Conservation (phyloP, 2,888 invertebrate species). For the Bimastos eiseni region DNA sequence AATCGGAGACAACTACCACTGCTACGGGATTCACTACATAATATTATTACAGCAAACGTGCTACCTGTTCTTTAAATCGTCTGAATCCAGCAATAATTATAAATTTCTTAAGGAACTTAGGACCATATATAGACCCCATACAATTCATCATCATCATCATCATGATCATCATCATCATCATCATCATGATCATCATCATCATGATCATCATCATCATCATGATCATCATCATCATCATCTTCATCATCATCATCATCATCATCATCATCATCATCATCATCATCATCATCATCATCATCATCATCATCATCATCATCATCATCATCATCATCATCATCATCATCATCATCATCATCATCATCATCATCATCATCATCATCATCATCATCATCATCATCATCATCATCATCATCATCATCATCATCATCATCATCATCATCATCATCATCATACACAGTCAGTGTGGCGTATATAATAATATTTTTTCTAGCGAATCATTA, state of each 20-base stretch:
- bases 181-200: slow-evolving; percentile 3
- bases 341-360: slow-evolving; percentile 27
- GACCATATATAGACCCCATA: too few relatives aligned
- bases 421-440: slow-evolving; percentile 31
- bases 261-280: slow-evolving; percentile 24
- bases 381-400: slow-evolving; percentile 20
- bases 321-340: slow-evolving; percentile 27
- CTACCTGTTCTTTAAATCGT: too few relatives aligned
- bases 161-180: not conserved
- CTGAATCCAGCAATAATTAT: too few relatives aligned
- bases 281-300: slow-evolving; percentile 16
- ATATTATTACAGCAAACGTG: too few relatives aligned
- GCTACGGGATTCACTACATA: too few relatives aligned
- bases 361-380: slow-evolving; percentile 29
- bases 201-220: slow-evolving; percentile 4
- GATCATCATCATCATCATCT: slow-evolving; percentile 14
- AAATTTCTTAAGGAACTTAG: too few relatives aligned
- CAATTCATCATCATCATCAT: not conserved
- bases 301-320: slow-evolving; percentile 24
- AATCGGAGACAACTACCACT: too few relatives aligned
- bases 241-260: slow-evolving; percentile 26
- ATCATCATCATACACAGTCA: slow-evolving; percentile 27
- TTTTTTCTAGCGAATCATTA: too few relatives aligned
- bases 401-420: slow-evolving; percentile 27
- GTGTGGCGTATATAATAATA: too few relatives aligned